Percentiles rank a stretch among this genome's conserved stretches.
These are phyloP conservation scores for Neopipo cinnamomea DNA, from an alignment of 2,113 vertebrate species.

Conservation along the genomic window DNA sequence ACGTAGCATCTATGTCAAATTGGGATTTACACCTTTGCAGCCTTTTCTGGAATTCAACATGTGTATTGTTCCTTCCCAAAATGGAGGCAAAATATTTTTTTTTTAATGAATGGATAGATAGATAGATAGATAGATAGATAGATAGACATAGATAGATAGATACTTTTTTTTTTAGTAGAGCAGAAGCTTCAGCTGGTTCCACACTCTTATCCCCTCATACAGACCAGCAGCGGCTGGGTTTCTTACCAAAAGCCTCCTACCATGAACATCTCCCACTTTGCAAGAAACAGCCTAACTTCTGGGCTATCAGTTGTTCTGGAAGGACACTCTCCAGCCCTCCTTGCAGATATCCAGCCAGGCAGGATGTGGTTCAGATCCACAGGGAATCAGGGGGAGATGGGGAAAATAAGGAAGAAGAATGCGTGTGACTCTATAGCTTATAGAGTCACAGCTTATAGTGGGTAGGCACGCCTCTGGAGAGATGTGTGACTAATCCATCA, in stretches of 20 bases:
- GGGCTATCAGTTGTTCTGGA: background rate
- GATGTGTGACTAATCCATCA: rapidly evolving
- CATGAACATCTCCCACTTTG: background rate
- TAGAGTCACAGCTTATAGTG: too few relatives aligned
- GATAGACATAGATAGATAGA: too few relatives aligned
- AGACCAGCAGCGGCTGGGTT: background rate
- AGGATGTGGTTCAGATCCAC: background rate
- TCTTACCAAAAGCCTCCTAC: background rate
- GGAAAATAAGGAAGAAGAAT: background rate
- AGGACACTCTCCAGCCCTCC: background rate
- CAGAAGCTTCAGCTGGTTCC: background rate
- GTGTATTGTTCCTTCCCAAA: background rate
- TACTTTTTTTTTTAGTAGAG: background rate
- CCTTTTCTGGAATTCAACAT: background rate
- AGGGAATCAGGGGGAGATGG: background rate
- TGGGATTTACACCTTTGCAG: background rate
- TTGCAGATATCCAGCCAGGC: background rate
- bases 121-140: too few relatives aligned
- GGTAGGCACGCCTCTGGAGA: background rate
- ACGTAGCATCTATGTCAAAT: background rate
- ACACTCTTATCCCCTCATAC: background rate
- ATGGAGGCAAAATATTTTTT: background rate
- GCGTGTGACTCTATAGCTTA: background rate
- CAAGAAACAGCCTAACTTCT: background rate
- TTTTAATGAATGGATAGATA: too few relatives aligned